Percentiles rank a stretch among this genome's conserved stretches.
Evolutionary conservation across 2,113 vertebrate species (phyloP).

Genomic region (Bujurquina vittata): DNA sequence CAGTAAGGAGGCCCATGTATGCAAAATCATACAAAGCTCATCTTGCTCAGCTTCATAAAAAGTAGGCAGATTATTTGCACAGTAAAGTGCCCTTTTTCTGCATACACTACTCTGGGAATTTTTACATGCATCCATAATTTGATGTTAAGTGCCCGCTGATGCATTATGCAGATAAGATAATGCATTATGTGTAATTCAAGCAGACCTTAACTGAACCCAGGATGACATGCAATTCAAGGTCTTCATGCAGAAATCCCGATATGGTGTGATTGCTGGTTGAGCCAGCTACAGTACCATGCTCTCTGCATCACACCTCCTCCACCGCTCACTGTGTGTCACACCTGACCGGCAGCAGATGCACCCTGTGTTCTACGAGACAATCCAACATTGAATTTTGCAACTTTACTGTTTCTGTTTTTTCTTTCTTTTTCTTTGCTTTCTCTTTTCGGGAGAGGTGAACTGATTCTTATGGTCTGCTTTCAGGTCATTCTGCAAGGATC

Average conservation of each 20-base stretch:
- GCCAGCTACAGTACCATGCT: constrained; percentile 1
- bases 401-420: constrained; percentile 21
- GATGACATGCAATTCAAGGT: constrained; percentile 7
- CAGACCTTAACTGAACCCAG: constrained; percentile 48
- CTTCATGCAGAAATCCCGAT: neutral
- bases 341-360: neutral
- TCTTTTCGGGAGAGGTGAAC: constrained; percentile 14
- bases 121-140: constrained; percentile 74
- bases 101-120: constrained; percentile 48
- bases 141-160: constrained; percentile 74
- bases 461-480: constrained; percentile 23
- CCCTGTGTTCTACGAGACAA: neutral
- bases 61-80: constrained; percentile 63
- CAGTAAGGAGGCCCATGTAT: constrained; percentile 44
- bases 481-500: constrained; percentile 36
- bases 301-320: constrained; percentile 11
- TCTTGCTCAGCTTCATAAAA: constrained; percentile 50
- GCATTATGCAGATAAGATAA: constrained; percentile 77
- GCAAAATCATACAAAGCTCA: constrained; percentile 55
- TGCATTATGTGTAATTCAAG: constrained; percentile 70
- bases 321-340: neutral
- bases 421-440: neutral
- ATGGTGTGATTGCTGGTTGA: neutral
- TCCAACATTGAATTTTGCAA: constrained; percentile 3
- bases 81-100: constrained; percentile 51